Conservation (phyloP, 2,888 invertebrate genomes). For the Polymixis lichenea region DNA sequence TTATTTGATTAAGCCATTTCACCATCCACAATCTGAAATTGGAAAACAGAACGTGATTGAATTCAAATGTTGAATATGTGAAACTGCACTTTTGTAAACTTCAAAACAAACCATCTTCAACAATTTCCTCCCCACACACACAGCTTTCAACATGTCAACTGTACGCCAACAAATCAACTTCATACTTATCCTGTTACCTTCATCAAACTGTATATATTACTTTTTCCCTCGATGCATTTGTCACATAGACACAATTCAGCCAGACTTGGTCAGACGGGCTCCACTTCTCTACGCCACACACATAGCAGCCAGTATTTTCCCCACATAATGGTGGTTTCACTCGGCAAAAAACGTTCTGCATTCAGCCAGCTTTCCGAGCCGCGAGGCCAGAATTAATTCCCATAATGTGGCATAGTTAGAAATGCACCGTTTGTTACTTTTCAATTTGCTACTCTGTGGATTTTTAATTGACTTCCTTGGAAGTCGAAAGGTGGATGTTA, state of each 20-base stretch:
- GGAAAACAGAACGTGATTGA: too few species aligned
- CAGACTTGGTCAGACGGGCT: conserved; percentile 65
- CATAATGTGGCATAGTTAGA: conserved; percentile 64
- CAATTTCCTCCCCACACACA: conserved; percentile 5
- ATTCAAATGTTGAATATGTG: too few species aligned
- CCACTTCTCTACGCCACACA: conserved; percentile 57
- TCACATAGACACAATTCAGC: conserved; percentile 65
- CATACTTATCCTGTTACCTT: conserved; percentile 50
- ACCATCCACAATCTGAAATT: too few species aligned
- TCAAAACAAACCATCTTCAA: not conserved
- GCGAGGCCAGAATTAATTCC: conserved; percentile 69
- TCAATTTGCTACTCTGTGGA: conserved; percentile 59
- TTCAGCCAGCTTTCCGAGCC: conserved; percentile 71
- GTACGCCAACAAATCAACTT: conserved; percentile 25
- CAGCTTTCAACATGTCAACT: conserved; percentile 16
- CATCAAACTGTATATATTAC: conserved; percentile 47
- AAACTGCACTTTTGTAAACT: not conserved
- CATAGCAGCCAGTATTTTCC: conserved; percentile 73
- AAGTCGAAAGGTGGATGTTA: conserved; percentile 50
- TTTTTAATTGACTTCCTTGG: conserved; percentile 67
- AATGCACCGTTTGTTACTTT: conserved; percentile 57
- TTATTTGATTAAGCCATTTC: too few species aligned
- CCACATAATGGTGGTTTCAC: conserved; percentile 76
- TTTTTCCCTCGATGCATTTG: conserved; percentile 64
- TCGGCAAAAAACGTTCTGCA: conserved; percentile 72